Base-by-base conservation (phyloP, 2,888 invertebrate genomes). In the Aradus depressus region DNA sequence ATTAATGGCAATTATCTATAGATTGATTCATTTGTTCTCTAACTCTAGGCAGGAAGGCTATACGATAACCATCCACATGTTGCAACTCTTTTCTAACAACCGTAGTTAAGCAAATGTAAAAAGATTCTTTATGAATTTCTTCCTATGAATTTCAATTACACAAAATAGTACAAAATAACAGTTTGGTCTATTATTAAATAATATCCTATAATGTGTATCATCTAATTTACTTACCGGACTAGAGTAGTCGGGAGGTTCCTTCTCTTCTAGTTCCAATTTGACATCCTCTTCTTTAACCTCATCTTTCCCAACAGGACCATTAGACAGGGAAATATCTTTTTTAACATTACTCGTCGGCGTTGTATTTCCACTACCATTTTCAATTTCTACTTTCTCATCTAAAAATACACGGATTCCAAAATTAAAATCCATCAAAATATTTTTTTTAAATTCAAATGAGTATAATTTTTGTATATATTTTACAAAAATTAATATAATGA, bases 251-350 rank as follows among this genome's bases (percentile, higher is more conserved):
- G n/a, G n/a, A n/a, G n/a, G n/a, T 28, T 51, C 31, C 10, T 48
- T 28, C 21, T 54, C 47, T 31, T 72, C 72, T 4, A 68, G 60
- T 50, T 74, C 72, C 44, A 62, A 59, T 47, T 68, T 67, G 6
- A 55, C 55, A 3, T 51, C 51, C 26, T 47, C 51, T 31, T 42
- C 25, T 43, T 50, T 42, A 22, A n/a, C n/a, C n/a, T n/a, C n/a
- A n/a, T n/a, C n/a, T 23, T 10, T 21, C 10, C n/a, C 35, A 5
- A 34, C 21, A n/a, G 45, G 45, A 12, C 45, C 45, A 21, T 45
- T 45, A 8, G n/a, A n/a, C n/a, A n/a, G n/a, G n/a, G n/a, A n/a
- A n/a, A 34, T 25, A 35, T 45, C 45, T 23, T 45, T 45, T 16
- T 45, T 45, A n/a, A 35, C 16, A 23, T 35, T 32, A 5, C 8